A percentile compares a stretch with the other conserved stretches of the same genome.
phyloP scores from a whole-genome alignment of 1,140 invertebrate genomes.

The Trichogramma pretiosum region DNA sequence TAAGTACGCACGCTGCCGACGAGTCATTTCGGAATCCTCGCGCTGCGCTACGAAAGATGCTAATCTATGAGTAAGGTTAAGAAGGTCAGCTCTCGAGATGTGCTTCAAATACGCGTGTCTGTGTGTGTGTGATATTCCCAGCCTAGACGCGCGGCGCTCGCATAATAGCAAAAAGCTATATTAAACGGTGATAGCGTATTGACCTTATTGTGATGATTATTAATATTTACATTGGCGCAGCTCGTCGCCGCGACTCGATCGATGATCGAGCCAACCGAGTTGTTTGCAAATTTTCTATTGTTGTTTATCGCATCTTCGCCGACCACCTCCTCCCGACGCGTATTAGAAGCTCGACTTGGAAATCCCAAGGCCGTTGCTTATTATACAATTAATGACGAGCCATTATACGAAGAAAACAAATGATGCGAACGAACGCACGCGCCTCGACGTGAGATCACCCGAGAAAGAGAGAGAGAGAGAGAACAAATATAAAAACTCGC shows the following conservation, averaged over 20 bases:
- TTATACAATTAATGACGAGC: no score
- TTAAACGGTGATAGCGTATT: not conserved
- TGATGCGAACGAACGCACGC: no score
- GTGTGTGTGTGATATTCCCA: not conserved
- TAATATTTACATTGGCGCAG: not conserved
- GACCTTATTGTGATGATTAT: not conserved
- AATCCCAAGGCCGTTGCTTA: no score
- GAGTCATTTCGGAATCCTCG: conserved; percentile 1
- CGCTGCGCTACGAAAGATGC: conserved; percentile 9
- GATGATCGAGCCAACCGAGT: not conserved
- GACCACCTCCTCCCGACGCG: no score
- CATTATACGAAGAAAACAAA: no score
- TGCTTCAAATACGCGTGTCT: not conserved
- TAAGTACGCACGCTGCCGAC: not conserved
- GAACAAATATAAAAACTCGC: no score
- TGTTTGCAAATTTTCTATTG: no score
- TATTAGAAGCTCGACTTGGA: no score
- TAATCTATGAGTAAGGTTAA: conserved; percentile 4
- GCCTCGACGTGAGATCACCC: not conserved
- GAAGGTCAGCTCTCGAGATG: conserved; percentile 4
- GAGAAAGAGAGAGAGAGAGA: no score
- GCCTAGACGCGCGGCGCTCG: not conserved
- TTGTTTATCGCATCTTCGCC: no score
- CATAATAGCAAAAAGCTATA: not conserved
- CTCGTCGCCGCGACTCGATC: not conserved